Evolutionary conservation across 1,140 invertebrate species (phyloP), one percentile per base, ranked within the genome.

Genomic region (Maconellicoccus hirsutus): DNA sequence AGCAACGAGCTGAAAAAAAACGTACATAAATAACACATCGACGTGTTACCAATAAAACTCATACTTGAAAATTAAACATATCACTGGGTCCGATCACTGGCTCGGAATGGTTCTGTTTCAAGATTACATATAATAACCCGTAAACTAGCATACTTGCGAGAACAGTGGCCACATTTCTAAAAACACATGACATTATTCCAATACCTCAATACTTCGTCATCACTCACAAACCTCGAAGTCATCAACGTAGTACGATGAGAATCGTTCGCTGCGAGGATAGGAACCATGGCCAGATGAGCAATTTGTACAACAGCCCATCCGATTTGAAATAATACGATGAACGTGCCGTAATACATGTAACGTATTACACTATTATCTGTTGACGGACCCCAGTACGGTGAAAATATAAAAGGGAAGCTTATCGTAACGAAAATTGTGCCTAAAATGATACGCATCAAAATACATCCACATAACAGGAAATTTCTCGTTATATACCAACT

Each of bases 301-400:
- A 98, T 96, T 83, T 98, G 95, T 0, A 92, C 89, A 16, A 89
- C 80, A 4, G 94, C 94, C 95, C 95, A 98, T 22, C 94, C 95
- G 81, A 97, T 92, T 85, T 98, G 96, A 81, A 98, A 98, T 73
- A 97, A 87, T 59, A 91, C 81, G 59, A 97, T 90, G 81, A 97
- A 97, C 39, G 89, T 84, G 27, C 1, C 25, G 61, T 69, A 72
- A 38, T 70, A 71, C 23, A 59, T 1, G 6, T 63, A 27, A 14
- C 39, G 6, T 8, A 33, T 10, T 42, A 59, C 16, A 10, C 22
- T 12, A 66, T 12, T 16, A 12, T 16, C 8, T 6, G 10, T 14
- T 8, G 1, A 6, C 1, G 6, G 4, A 6, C 61, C 61, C 2
- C 22, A 66, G 25, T 23, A 66, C 1, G 61, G 61, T 23, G 61